A percentile compares a stretch with the other conserved stretches of the same genome.
phyloP scores from a whole-genome alignment of 2,113 vertebrate species.

The Etia nguti region DNA sequence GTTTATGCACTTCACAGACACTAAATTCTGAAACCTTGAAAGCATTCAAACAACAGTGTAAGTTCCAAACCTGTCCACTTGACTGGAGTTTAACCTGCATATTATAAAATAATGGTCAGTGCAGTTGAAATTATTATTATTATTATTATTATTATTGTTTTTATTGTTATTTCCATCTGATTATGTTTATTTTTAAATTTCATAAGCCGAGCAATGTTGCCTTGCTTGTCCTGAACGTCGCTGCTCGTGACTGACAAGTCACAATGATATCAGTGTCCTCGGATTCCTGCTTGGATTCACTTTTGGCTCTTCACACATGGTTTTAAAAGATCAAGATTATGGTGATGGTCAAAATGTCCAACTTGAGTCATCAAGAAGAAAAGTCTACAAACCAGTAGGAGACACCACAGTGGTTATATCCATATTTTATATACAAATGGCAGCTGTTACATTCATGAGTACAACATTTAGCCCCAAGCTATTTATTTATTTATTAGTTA shows the following conservation, averaged over 20 bases:
- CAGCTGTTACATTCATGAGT: background rate
- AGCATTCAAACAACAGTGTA: background rate
- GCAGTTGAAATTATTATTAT: background rate
- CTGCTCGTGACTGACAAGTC: background rate
- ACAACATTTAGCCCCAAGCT: background rate
- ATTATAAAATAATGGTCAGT: background rate
- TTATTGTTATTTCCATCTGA: background rate
- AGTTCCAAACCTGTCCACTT: background rate
- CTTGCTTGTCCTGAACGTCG: background rate
- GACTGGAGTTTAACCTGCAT: background rate
- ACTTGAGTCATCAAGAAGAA: background rate
- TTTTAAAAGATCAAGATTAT: background rate
- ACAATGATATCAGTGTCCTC: fast-evolving
- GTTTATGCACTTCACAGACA: background rate
- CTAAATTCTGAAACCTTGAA: background rate
- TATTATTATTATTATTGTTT: fast-evolving
- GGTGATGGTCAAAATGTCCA: background rate
- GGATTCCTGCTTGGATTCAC: background rate
- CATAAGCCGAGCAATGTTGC: background rate
- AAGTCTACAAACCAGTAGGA: background rate
- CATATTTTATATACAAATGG: background rate
- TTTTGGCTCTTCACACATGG: fast-evolving
- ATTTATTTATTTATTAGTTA: background rate
- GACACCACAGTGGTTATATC: background rate
- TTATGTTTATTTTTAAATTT: fast-evolving